Percentiles rank a stretch among this genome's conserved stretches.
Conservation (phyloP, 2,797 vertebrate genomes). For the Anableps anableps region DNA sequence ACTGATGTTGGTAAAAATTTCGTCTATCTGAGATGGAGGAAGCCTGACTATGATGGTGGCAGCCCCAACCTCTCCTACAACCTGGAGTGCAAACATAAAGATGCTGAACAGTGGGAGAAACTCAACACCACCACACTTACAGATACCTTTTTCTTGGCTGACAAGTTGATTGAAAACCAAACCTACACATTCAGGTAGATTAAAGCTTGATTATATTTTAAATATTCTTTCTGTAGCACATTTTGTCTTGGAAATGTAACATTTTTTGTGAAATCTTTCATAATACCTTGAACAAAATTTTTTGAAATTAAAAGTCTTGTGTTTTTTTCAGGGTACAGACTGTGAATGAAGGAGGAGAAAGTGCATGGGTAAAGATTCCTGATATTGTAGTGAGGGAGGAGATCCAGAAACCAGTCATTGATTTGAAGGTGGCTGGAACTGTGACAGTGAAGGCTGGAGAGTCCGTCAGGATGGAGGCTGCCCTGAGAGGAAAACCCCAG, state of each 20-base stretch:
- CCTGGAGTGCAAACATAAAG: slow-evolving; percentile 91
- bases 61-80: slow-evolving; percentile 94
- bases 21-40: slow-evolving; percentile 94
- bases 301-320: background rate
- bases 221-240: background rate
- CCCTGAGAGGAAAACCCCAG: slow-evolving; percentile 94
- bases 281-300: background rate
- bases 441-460: slow-evolving; percentile 94
- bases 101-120: slow-evolving; percentile 91
- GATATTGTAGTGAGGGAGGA: slow-evolving; percentile 95
- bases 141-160: slow-evolving; percentile 92
- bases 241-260: background rate
- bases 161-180: slow-evolving; percentile 93
- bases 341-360: slow-evolving; percentile 95
- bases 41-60: slow-evolving; percentile 95
- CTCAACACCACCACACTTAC: slow-evolving; percentile 88
- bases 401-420: slow-evolving; percentile 94
- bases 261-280: background rate
- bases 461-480: slow-evolving; percentile 93
- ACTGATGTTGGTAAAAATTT: slow-evolving; percentile 94
- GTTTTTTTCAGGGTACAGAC: slow-evolving; percentile 89
- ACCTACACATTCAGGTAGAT: slow-evolving; percentile 83
- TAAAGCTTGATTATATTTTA: background rate
- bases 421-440: slow-evolving; percentile 90
- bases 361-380: slow-evolving; percentile 92